phyloP scores from a whole-genome alignment of 1,140 invertebrate species.

The Drosophila murphyi region DNA sequence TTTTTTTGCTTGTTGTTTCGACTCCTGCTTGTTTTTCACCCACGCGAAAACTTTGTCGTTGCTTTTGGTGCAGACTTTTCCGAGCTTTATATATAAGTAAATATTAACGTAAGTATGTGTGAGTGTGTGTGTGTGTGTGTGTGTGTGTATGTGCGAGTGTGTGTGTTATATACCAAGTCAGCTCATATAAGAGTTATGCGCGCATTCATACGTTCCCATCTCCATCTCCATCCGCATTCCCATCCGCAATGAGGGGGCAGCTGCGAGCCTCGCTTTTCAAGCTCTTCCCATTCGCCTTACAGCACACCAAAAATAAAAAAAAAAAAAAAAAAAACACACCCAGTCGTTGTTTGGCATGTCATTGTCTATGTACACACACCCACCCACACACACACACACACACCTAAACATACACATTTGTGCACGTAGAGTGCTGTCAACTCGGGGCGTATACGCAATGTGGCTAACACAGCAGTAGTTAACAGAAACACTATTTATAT shows the following conservation, averaged over 20 bases:
- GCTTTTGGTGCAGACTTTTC: conserved; percentile 49
- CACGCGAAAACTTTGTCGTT: conserved; percentile 74
- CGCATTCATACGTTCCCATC: conserved; percentile 60
- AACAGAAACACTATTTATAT: background rate
- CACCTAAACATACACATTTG: conserved; percentile 5
- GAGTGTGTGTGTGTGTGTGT: conserved; percentile 10
- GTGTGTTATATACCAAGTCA: conserved; percentile 48
- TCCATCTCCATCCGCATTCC: conserved; percentile 19
- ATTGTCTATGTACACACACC: conserved; percentile 24
- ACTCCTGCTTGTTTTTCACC: conserved; percentile 51
- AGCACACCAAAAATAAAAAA: background rate
- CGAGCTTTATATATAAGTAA: conserved; percentile 41
- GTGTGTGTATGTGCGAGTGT: conserved; percentile 29
- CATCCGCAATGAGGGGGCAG: conserved; percentile 43
- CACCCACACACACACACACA: conserved; percentile 22
- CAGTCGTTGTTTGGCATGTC: conserved; percentile 40
- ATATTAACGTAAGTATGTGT: conserved; percentile 19
- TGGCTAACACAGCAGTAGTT: conserved; percentile 3
- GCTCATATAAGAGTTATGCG: conserved; percentile 70
- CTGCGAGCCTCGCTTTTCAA: conserved; percentile 11
- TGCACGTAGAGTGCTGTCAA: conserved; percentile 32
- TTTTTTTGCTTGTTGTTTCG: conserved; percentile 21
- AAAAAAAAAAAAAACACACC: conserved; percentile 19
- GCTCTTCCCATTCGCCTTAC: conserved; percentile 41
- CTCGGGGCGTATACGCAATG: conserved; percentile 50